Conservation (phyloP, 2,888 invertebrate species). For the Pollenia griseotomentosa region DNA sequence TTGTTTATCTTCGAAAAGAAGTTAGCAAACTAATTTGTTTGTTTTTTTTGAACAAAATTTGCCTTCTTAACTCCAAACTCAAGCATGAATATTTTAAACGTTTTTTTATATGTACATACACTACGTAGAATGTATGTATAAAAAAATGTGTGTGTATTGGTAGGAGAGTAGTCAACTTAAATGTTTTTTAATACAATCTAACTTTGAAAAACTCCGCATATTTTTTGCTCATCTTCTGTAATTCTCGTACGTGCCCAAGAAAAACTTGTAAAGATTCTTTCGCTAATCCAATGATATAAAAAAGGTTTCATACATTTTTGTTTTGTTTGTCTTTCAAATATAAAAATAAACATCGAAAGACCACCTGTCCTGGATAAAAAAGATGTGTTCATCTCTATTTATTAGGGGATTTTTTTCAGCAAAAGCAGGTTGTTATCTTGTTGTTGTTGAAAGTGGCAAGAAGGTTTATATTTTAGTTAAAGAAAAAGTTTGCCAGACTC, state of each 20-base stretch:
- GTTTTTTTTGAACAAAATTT: not conserved
- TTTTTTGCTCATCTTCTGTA: not conserved
- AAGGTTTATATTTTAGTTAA: not conserved
- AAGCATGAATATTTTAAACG: not conserved
- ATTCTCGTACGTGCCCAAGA: not conserved
- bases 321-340: not conserved
- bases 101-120: not conserved
- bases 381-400: constrained; percentile 18
- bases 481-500: not conserved
- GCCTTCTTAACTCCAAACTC: not conserved
- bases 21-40: not conserved
- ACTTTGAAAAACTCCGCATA: not conserved
- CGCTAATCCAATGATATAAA: not conserved
- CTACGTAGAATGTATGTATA: not conserved
- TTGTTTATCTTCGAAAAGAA: not conserved
- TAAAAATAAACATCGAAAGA: constrained; percentile 15
- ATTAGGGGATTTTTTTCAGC: not conserved
- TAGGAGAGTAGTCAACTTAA: not conserved
- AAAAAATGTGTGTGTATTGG: no score
- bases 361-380: constrained; percentile 28
- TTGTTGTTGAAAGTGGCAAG: not conserved
- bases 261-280: constrained; percentile 11
- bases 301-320: not conserved
- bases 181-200: constrained; percentile 22
- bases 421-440: not conserved